phyloP scores from a whole-genome alignment of 2,797 vertebrate species.

The Lerista edwardsae region DNA sequence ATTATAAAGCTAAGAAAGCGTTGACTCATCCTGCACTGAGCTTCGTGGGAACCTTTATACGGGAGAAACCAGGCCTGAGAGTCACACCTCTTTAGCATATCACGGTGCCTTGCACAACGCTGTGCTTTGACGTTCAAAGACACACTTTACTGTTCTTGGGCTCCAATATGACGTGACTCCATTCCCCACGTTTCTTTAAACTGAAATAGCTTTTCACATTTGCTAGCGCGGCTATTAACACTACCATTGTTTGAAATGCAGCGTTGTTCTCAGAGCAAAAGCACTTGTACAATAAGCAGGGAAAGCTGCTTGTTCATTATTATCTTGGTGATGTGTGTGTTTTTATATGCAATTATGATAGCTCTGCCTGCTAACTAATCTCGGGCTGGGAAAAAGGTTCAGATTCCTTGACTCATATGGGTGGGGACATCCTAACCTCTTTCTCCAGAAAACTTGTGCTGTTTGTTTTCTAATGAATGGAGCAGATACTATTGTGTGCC shows the following conservation, averaged over 20 bases:
- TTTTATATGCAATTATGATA: neutral
- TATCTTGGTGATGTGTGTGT: too few relatives aligned
- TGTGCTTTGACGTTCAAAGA: constrained; percentile 20
- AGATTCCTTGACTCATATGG: constrained; percentile 22
- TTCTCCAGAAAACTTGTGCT: neutral
- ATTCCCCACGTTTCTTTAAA: constrained; percentile 23
- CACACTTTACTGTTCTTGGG: constrained; percentile 11
- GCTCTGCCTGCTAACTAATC: constrained; percentile 26
- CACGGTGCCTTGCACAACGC: constrained; percentile 29
- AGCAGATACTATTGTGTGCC: neutral
- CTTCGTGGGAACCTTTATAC: neutral
- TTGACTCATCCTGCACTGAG: neutral
- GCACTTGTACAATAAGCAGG: constrained; percentile 37
- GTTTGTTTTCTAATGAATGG: neutral
- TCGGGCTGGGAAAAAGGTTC: neutral
- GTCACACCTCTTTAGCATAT: neutral
- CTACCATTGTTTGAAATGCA: constrained; percentile 40
- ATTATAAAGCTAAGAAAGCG: neutral
- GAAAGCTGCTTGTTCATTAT: constrained; percentile 49
- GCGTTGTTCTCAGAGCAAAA: constrained; percentile 41
- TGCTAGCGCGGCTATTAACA: neutral
- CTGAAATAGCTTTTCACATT: neutral
- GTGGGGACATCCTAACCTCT: neutral
- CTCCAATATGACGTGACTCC: constrained; percentile 26
- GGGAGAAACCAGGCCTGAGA: neutral